Percentiles rank a stretch among this genome's conserved stretches.
Conservation (phyloP, 2,888 invertebrate species). For the Silvanus unidentatus region DNA sequence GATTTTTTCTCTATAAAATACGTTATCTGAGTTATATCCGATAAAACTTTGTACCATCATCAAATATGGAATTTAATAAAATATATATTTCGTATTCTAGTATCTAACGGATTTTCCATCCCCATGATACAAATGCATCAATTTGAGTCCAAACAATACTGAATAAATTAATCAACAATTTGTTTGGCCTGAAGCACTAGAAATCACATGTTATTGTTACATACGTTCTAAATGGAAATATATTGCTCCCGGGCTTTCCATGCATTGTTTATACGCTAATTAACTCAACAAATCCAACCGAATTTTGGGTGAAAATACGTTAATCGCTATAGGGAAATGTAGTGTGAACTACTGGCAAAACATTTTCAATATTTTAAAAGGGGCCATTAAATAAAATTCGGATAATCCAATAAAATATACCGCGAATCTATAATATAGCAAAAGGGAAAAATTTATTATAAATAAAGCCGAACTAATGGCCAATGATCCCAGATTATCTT, state of each 20-base stretch:
- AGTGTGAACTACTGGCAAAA: too few relatives aligned
- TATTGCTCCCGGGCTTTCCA: conserved; percentile 24
- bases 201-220: conserved; percentile 36
- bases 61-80: neutral
- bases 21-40: too few relatives aligned
- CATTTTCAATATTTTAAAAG: too few relatives aligned
- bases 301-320: conserved; percentile 3
- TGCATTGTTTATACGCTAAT: conserved; percentile 32
- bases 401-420: too few relatives aligned
- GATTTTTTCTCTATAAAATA: too few relatives aligned
- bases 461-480: too few relatives aligned
- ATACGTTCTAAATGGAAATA: conserved; percentile 31
- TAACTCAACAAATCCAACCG: conserved; percentile 25
- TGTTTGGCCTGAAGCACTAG: conserved; percentile 27
- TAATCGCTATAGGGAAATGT: conserved; percentile 1
- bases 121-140: neutral
- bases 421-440: too few relatives aligned
- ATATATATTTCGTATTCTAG: neutral
- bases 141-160: conserved; percentile 11
- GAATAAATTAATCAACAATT: conserved; percentile 32
- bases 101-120: neutral
- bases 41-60: conserved; percentile 3
- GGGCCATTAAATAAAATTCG: too few relatives aligned
- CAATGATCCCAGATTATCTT: too few relatives aligned
- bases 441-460: too few relatives aligned